Base-by-base conservation (phyloP, 2,113 vertebrate species). In the Sturnus vulgaris region DNA sequence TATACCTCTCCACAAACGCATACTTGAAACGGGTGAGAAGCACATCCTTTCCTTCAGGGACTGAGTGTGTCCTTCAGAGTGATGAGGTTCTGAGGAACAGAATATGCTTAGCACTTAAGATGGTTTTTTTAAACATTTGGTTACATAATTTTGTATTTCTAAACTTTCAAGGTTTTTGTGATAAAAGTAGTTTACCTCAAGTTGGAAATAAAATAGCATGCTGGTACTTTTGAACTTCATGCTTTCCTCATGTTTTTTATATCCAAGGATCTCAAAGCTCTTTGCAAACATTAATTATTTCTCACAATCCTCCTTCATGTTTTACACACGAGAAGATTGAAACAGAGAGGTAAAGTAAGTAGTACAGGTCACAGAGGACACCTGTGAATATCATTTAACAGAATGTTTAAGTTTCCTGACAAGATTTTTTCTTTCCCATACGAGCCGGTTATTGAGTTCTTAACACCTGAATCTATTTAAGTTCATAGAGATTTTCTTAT, bases 1-100 rank as follows among this genome's bases (percentile, higher is more conserved):
- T 28, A 83, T 98, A 49, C 97, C 98, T 82, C 97, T 99, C 50
- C 98, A 98, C 79, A 97, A 98, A 81, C 98, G 98, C 57, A 98
- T 99, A 84, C 96, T 99, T 96, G 98, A 99, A 96, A 98, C 97
- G 82, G 98, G 98, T 99, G 95, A 97, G 95, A 91, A 89, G 75
- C 24, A 24, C 19, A 15, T 94, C 76, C 61, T 94, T 92, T 92
- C 46, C 65, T 93, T 91, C 82, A 66, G n/a, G 30, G 31, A 68
- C 40, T 35, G 25, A 68, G 44, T 35, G 25, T 83, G 89, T 86
- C 42, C 35, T 92, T 91, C 61, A 27, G 18, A 87, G 37, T 40
- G 39, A 35, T 1, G 16, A 2, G 7, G 2, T 59, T 80, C 82
- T 78, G 46, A 87, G 49, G 49, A 56, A 13, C 37, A 24, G 8